Conservation (phyloP, 2,113 vertebrate genomes). For the Tachysurus vachellii region DNA sequence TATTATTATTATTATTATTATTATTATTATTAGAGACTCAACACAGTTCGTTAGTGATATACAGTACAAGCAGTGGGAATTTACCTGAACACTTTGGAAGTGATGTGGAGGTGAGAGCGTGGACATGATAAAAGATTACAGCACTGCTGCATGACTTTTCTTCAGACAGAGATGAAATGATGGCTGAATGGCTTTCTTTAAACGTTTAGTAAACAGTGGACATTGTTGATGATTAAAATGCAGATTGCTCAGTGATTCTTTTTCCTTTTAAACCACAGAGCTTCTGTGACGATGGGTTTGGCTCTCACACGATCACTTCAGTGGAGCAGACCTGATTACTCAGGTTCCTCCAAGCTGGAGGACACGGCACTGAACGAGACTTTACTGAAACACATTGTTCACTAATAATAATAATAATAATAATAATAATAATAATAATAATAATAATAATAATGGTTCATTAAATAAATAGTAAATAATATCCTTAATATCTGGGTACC, state of each 20-base stretch:
- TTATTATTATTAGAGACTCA: background rate
- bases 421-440: background rate
- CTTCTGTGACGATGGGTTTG: conserved; percentile 73
- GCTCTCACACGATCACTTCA: conserved; percentile 77
- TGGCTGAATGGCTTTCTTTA: too few relatives aligned
- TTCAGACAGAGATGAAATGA: background rate
- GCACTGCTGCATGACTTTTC: background rate
- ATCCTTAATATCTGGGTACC: background rate
- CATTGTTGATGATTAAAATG: background rate
- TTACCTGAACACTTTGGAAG: background rate
- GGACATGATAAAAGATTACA: background rate
- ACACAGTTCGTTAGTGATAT: background rate
- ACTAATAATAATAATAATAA: too few relatives aligned
- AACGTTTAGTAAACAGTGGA: too few relatives aligned
- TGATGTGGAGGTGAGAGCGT: background rate
- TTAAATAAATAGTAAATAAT: too few relatives aligned
- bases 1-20: too few relatives aligned
- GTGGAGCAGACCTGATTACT: conserved; percentile 72
- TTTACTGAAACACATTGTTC: conserved; percentile 78
- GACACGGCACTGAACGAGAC: conserved; percentile 78
- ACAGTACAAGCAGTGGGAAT: background rate
- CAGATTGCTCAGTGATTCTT: background rate
- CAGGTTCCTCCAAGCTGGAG: conserved; percentile 70
- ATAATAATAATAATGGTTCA: background rate
- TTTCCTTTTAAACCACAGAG: background rate